Conservation (phyloP, 2,113 vertebrate genomes). For the Callospermophilus lateralis region DNA sequence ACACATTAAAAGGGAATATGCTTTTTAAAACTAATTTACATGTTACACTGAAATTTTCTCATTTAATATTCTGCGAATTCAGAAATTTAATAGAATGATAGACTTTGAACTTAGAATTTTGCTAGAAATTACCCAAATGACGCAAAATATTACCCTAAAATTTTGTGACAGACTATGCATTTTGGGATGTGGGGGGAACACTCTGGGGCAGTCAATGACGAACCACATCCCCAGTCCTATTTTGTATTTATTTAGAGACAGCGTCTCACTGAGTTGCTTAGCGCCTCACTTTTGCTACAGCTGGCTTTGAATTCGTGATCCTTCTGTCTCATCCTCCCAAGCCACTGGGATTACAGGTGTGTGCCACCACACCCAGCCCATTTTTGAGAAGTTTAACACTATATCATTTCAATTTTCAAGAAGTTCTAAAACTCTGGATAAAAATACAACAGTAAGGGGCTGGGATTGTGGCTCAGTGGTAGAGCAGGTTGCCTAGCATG, state of each 20-base stretch:
- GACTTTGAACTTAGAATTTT: background rate
- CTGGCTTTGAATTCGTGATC: too few relatives aligned
- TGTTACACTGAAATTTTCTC: conserved; percentile 31
- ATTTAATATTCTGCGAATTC: conserved; percentile 53
- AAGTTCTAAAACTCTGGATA: background rate
- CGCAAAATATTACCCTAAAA: conserved; percentile 48
- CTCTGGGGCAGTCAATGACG: too few relatives aligned
- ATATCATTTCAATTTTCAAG: conserved; percentile 32
- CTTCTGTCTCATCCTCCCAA: too few relatives aligned
- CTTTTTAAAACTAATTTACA: conserved; percentile 21
- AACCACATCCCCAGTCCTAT: too few relatives aligned
- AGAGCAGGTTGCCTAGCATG: too few relatives aligned
- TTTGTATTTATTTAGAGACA: too few relatives aligned
- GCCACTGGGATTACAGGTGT: too few relatives aligned
- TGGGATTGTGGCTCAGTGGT: too few relatives aligned
- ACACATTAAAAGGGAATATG: background rate
- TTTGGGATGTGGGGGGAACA: background rate
- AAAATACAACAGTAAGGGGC: background rate
- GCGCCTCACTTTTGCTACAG: too few relatives aligned
- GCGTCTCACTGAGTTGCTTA: too few relatives aligned
- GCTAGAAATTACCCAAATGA: background rate
- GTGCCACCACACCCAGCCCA: too few relatives aligned
- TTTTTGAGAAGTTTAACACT: conserved; percentile 11
- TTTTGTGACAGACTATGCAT: background rate
- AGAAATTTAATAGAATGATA: conserved; percentile 42